phyloP scores from a whole-genome alignment of 2,888 invertebrate species.

The Chymomyza amoena region DNA sequence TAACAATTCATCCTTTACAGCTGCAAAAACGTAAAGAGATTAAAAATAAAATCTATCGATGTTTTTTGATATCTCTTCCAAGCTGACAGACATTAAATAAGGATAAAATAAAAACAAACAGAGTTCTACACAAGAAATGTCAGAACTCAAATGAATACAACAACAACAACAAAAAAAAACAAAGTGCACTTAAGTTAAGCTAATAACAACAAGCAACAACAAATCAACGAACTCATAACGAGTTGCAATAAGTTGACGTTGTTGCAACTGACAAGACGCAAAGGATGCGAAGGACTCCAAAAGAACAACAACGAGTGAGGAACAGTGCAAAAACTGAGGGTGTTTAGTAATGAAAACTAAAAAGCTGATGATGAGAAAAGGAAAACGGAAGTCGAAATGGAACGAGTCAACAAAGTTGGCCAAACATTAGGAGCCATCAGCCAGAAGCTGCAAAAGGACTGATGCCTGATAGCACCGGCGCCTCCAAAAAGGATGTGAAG shows the following conservation, averaged over 20 bases:
- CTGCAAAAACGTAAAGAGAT: no score
- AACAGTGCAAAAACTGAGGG: background rate
- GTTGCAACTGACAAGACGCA: conserved; percentile 50
- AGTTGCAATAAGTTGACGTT: conserved; percentile 30
- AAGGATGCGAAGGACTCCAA: conserved; percentile 28
- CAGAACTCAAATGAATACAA: background rate
- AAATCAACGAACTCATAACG: conserved; percentile 42
- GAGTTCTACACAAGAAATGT: background rate
- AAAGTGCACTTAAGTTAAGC: background rate
- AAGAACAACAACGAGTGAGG: conserved; percentile 9
- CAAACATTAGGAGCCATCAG: conserved; percentile 67
- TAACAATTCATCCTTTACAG: no score
- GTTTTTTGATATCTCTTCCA: background rate
- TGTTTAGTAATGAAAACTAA: conserved; percentile 41
- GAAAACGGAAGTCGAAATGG: background rate
- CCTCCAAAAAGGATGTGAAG: background rate
- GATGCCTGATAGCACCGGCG: background rate
- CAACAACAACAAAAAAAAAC: background rate
- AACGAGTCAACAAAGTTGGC: conserved; percentile 31
- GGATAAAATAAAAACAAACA: no score
- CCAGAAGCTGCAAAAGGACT: conserved; percentile 58
- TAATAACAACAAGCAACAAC: conserved; percentile 15
- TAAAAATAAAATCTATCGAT: background rate
- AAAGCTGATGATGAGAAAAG: conserved; percentile 15
- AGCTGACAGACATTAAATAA: background rate